Evolutionary conservation across 2,888 invertebrate genomes (phyloP), one percentile per base, ranked within the genome.

Genomic region (Leptopilina myrica): DNA sequence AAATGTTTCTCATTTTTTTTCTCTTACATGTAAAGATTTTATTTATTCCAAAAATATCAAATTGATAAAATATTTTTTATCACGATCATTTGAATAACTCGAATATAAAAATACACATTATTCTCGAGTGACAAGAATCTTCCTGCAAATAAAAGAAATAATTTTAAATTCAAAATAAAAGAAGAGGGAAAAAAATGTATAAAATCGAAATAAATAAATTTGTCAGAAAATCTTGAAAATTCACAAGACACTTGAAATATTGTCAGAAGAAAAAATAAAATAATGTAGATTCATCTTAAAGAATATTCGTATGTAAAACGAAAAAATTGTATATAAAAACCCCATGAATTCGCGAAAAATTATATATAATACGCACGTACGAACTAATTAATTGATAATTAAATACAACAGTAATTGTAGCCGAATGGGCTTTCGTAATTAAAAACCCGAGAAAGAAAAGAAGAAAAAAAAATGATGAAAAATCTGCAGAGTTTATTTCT

Each of bases 351-450:
- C 56, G 49, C 20, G 46, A 40, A 43, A 26, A 56, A 73, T 56
- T 73, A 73, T 73, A 26, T 56, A 26, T 43, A 43, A 43, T 43
- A 43, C 73, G 73, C 73, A 56, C 33, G 73, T 73, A 73, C 33
- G 73, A 73, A 73, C 26, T 53, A 73, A 49, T 14, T 67, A 67
- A 20, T 62, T 20, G 9, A 62, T 62, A 62, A 62, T 62, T 20
- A 62, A 20, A 62, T 59, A 59, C 6, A 62, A 62, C 11, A 69
- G 14, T 69, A 69, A 69, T 53, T 73, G 56, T 73, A 73, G 73
- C 56, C 53, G n/a, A 73, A 56, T 53, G 56, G 73, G 73, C 73
- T 73, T 73, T 73, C 73, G 73, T 73, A 73, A 73, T 73, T 40
- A 56, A 56, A 62, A 33, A 14, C 33, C 26, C 8, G 7, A 43